Conservation (phyloP, 2,888 invertebrate genomes). For the Plutella xylostella region DNA sequence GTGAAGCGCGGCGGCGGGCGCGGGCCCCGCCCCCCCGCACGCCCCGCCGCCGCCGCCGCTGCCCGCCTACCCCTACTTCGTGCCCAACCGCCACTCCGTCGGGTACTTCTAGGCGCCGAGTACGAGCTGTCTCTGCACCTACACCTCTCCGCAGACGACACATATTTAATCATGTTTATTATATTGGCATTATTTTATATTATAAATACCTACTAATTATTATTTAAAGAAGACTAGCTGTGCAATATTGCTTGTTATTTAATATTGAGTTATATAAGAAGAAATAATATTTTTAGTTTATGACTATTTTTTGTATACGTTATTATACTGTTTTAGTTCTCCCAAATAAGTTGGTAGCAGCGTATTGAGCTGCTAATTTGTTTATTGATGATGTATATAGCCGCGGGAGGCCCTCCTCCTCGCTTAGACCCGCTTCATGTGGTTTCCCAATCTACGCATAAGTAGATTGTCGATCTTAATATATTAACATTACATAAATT, state of each 20-base stretch:
- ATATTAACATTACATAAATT: slow-evolving; percentile 44
- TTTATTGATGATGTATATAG: too few relatives aligned
- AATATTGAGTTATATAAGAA: slow-evolving; percentile 32
- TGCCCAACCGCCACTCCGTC: slow-evolving; percentile 49
- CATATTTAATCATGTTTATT: slow-evolving; percentile 6
- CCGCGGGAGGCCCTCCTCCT: neutral
- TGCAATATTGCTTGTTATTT: slow-evolving; percentile 68
- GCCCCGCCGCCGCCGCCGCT: slow-evolving; percentile 36
- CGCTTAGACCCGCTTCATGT: neutral
- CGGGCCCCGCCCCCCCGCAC: slow-evolving; percentile 21
- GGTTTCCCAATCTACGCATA: neutral
- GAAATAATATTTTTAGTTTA: slow-evolving; percentile 20
- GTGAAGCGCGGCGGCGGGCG: slow-evolving; percentile 64
- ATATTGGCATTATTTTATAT: slow-evolving; percentile 40
- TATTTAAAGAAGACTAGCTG: slow-evolving; percentile 62
- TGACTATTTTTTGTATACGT: slow-evolving; percentile 32
- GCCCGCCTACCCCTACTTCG: slow-evolving; percentile 58
- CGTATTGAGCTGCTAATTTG: slow-evolving; percentile 21
- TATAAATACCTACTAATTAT: slow-evolving; percentile 31
- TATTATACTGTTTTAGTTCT: slow-evolving; percentile 38
- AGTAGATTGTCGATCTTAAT: slow-evolving; percentile 29
- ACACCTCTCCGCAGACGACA: neutral
- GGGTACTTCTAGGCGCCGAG: slow-evolving; percentile 46
- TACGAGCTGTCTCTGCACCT: neutral
- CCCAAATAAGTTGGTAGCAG: slow-evolving; percentile 17